Evolutionary conservation across 2,888 invertebrate species (phyloP).

Genomic region (Cantharis rustica): DNA sequence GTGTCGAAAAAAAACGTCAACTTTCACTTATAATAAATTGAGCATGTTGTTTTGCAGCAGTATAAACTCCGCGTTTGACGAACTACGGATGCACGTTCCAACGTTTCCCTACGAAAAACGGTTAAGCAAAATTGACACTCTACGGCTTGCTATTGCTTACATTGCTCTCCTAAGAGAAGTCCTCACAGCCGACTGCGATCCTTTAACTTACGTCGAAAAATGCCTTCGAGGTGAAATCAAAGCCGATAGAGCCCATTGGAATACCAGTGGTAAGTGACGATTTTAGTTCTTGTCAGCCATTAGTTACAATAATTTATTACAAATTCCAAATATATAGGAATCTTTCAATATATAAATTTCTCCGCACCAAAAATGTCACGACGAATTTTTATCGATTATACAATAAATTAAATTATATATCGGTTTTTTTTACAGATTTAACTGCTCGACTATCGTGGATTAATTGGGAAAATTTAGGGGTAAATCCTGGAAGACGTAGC

Average conservation of each 20-base stretch:
- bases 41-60: slow-evolving; percentile 66
- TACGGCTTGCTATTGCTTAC: slow-evolving; percentile 95
- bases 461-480: slow-evolving; percentile 97
- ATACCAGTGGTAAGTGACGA: slow-evolving; percentile 87
- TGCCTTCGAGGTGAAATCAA: slow-evolving; percentile 89
- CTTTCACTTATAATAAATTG: slow-evolving; percentile 17
- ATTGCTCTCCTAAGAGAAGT: slow-evolving; percentile 92
- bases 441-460: slow-evolving; percentile 98
- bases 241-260: slow-evolving; percentile 90
- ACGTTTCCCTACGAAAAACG: slow-evolving; percentile 99
- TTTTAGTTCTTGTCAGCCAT: too few species aligned
- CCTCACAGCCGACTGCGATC: slow-evolving; percentile 86
- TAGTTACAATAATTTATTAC: too few species aligned
- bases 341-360: too few species aligned
- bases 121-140: slow-evolving; percentile 97
- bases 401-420: background rate
- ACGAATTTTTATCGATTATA: too few species aligned
- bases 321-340: too few species aligned
- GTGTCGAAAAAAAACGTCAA: background rate
- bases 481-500: slow-evolving; percentile 85
- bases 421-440: slow-evolving; percentile 70
- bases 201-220: slow-evolving; percentile 90
- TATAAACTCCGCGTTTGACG: slow-evolving; percentile 99
- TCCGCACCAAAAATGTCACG: background rate
- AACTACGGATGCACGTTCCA: slow-evolving; percentile 95